A percentile compares a stretch with the other conserved stretches of the same genome.
phyloP scores from a whole-genome alignment of 2,797 vertebrate genomes.

The Trematomus bernacchii region DNA sequence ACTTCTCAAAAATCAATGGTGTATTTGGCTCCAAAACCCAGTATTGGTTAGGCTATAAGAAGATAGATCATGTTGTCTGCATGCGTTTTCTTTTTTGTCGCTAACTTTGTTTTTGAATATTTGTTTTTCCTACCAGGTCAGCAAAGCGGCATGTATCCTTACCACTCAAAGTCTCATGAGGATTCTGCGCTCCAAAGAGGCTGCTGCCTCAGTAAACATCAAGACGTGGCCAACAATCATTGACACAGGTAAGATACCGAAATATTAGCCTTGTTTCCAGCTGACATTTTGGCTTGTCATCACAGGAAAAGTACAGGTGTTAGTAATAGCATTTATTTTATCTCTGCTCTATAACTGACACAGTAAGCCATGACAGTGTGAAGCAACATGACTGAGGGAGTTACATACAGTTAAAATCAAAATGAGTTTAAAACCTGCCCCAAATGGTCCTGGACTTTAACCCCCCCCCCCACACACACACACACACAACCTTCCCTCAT shows the following conservation, averaged over 20 bases:
- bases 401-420: neutral
- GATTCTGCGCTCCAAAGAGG: slow-evolving; percentile 94
- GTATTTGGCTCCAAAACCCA: neutral
- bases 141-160: slow-evolving; percentile 97
- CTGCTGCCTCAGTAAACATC: slow-evolving; percentile 93
- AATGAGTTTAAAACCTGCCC: neutral
- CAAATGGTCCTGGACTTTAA: too few relatives aligned
- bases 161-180: slow-evolving; percentile 94
- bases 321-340: neutral
- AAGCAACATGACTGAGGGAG: neutral
- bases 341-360: neutral
- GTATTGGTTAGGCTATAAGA: neutral
- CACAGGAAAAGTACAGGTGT: neutral
- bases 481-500: too few relatives aligned
- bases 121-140: slow-evolving; percentile 87
- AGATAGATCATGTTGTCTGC: slow-evolving; percentile 5
- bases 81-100: neutral
- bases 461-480: too few relatives aligned
- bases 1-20: too few relatives aligned
- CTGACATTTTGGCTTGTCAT: neutral
- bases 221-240: slow-evolving; percentile 99
- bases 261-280: neutral
- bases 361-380: neutral
- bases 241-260: slow-evolving; percentile 89
- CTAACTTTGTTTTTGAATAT: neutral